Percentiles rank a stretch among this genome's conserved stretches.
These are phyloP conservation scores for Cynaeus angustus DNA, from an alignment of 2,888 invertebrate genomes.

Conservation along the genomic window DNA sequence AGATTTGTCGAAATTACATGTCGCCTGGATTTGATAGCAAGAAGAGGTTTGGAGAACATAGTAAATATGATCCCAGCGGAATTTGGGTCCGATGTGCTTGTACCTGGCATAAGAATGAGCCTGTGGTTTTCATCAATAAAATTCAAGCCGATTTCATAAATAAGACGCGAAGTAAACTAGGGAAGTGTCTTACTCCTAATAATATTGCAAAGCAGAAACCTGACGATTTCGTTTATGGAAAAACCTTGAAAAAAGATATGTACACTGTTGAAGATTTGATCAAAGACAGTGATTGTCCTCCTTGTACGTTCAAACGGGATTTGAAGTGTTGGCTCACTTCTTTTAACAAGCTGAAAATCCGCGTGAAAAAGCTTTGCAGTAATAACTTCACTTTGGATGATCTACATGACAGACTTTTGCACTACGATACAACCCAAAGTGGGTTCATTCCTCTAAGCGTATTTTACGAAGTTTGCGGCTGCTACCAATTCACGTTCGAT, in stretches of 20 bases:
- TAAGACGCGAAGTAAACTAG: conserved; percentile 68
- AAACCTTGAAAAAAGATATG: conserved; percentile 65
- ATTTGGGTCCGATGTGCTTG: conserved; percentile 71
- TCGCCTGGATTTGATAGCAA: conserved; percentile 70
- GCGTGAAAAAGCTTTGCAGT: conserved; percentile 39
- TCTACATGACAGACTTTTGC: conserved; percentile 58
- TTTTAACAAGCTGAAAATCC: conserved; percentile 67
- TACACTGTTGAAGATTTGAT: conserved; percentile 72
- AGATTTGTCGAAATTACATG: conserved; percentile 66
- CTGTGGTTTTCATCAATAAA: conserved; percentile 67
- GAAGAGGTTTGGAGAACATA: conserved; percentile 72
- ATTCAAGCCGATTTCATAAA: conserved; percentile 71
- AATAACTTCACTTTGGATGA: conserved; percentile 60
- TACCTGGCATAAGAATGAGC: conserved; percentile 68
- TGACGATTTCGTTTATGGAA: conserved; percentile 73
- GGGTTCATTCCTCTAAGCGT: conserved; percentile 67
- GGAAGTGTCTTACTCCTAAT: conserved; percentile 71
- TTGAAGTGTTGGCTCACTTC: conserved; percentile 72
- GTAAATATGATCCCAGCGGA: conserved; percentile 72
- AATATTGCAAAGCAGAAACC: conserved; percentile 65
- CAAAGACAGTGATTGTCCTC: conserved; percentile 60
- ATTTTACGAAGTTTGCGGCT: conserved; percentile 71
- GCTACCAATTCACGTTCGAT: conserved; percentile 71
- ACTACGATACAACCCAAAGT: conserved; percentile 63
- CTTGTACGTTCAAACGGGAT: conserved; percentile 67